Conservation (phyloP, 2,113 vertebrate species). For the Ciconia boyciana region DNA sequence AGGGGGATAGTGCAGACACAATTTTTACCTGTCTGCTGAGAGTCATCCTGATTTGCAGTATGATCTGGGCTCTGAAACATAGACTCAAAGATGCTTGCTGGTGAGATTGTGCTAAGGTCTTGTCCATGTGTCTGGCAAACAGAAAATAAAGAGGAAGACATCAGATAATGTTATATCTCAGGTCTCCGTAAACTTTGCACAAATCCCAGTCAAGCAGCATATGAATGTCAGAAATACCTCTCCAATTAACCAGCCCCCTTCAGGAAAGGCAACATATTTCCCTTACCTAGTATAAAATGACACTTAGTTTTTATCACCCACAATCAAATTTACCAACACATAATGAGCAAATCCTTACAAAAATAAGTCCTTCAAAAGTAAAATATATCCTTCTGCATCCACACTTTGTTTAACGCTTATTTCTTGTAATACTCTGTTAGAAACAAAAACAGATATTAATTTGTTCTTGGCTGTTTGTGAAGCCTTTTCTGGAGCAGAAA, state of each 20-base stretch:
- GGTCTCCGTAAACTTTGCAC: neutral
- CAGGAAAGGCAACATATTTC: neutral
- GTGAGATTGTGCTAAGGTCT: slow-evolving; percentile 88
- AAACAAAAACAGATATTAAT: neutral
- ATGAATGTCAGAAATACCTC: neutral
- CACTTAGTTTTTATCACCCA: neutral
- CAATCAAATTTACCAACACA: neutral
- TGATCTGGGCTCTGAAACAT: slow-evolving; percentile 96
- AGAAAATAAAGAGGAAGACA: neutral
- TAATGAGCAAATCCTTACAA: neutral
- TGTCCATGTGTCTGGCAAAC: slow-evolving; percentile 81
- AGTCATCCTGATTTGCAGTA: slow-evolving; percentile 82
- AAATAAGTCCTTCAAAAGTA: neutral
- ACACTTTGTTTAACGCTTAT: neutral
- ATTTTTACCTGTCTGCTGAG: slow-evolving; percentile 78
- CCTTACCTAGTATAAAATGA: neutral
- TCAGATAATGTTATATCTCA: neutral
- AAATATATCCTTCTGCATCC: neutral
- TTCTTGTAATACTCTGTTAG: neutral
- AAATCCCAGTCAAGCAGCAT: accelerated
- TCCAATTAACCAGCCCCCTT: neutral
- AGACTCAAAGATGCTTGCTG: slow-evolving; percentile 93
- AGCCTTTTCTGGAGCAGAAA: neutral
- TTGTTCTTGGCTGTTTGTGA: neutral
- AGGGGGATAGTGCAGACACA: neutral